Percentiles rank a stretch among this genome's conserved stretches.
Conservation (phyloP, 2,797 vertebrate genomes). For the Malacoctenus gilli region DNA sequence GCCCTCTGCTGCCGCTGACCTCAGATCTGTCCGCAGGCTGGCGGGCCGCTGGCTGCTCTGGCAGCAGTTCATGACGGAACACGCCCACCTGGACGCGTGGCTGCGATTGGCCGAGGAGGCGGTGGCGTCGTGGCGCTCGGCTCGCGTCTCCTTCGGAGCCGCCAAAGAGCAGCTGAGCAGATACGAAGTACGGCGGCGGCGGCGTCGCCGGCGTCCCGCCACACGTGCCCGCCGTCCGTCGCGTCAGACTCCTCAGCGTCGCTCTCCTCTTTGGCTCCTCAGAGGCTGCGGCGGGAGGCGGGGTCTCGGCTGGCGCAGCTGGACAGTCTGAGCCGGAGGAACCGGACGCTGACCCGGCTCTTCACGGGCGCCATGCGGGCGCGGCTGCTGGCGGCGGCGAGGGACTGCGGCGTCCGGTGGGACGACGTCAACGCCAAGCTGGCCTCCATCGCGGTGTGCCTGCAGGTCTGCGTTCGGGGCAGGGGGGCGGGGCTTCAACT, state of each 20-base stretch:
- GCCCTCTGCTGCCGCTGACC: no score
- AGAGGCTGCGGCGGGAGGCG: slow-evolving; percentile 74
- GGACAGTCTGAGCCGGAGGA: slow-evolving; percentile 76
- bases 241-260: no score
- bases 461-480: no score
- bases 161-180: slow-evolving; percentile 71
- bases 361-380: slow-evolving; percentile 57
- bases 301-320: slow-evolving; percentile 66
- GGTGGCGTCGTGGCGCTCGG: slow-evolving; percentile 26
- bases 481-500: no score
- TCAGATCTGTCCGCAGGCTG: slow-evolving; percentile 51
- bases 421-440: slow-evolving; percentile 69
- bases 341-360: slow-evolving; percentile 57
- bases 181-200: slow-evolving; percentile 72
- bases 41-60: slow-evolving; percentile 71
- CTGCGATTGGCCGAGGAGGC: slow-evolving; percentile 64
- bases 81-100: slow-evolving; percentile 73
- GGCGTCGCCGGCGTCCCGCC: no score
- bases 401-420: slow-evolving; percentile 75
- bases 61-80: slow-evolving; percentile 78
- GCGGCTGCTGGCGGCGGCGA: slow-evolving; percentile 60
- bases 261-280: not conserved
- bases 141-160: slow-evolving; percentile 53
- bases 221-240: no score
- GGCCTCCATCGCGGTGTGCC: slow-evolving; percentile 58